Evolutionary conservation across 1,140 invertebrate genomes (phyloP), one percentile per base, ranked within the genome.

Genomic region (Campoletis sonorensis): DNA sequence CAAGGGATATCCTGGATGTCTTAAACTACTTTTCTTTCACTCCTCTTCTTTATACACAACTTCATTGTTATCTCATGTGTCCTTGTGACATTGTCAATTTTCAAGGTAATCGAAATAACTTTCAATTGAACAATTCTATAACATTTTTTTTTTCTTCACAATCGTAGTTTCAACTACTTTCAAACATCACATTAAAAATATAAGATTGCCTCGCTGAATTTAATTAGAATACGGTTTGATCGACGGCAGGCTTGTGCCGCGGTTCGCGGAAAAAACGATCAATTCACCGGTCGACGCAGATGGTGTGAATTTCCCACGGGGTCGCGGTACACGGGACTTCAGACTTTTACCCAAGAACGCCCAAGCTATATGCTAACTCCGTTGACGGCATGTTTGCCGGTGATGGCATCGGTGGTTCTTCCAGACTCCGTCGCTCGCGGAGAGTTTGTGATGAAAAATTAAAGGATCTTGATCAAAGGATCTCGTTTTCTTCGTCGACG

Each of bases 381-480:
- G 67, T 70, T 70, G 67, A 70, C 33, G 67, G 21, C 67, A 33
- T 70, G 27, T 61, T 21, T 61, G 4, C 16, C 23, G 30, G 23
- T 64, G 61, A 23, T 64, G 61, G 61, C 23, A 23, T 23, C 23
- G 61, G 54, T 73, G 71, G 13, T 16, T 13, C 30, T 58, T 61
- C 26, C 45, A 77, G 30, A 33, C 58, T n/a, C 51, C 68, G 45
- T n/a, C 21, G n/a, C 23, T 23, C 61, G n/a, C 61, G n/a, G 7
- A 15, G 73, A 77, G 33, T 82, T 80, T 70, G 76, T 77, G 80
- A 81, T 84, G 83, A 84, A 82, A 84, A 84, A 84, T 84, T 84
- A 84, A 84, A 84, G 83, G 68, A 84, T 82, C 82, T 84, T 84
- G 83, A 84, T 84, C 83, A 82, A 84, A 84, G 83, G 81, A 84